Conservation (phyloP, 2,888 invertebrate genomes). For the Apamea anceps region DNA sequence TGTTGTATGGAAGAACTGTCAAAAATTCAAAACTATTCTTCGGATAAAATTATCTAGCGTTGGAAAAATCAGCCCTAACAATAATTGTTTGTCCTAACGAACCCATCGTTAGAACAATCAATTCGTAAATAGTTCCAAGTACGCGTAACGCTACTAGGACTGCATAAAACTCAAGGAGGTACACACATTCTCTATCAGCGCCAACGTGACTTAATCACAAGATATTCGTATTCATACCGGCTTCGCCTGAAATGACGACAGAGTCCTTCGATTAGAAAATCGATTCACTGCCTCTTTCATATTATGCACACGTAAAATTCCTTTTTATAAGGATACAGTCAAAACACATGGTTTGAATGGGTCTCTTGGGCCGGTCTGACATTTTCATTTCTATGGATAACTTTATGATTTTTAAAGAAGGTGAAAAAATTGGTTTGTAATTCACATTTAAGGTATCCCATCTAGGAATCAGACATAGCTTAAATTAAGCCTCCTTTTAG, state of each 20-base stretch:
- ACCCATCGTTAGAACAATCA: not conserved
- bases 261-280: constrained; percentile 65
- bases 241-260: constrained; percentile 61
- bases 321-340: constrained; percentile 55
- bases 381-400: constrained; percentile 35
- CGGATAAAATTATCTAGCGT: too few relatives aligned
- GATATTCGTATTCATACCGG: constrained; percentile 67
- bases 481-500: not conserved
- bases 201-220: constrained; percentile 50
- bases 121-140: too few relatives aligned
- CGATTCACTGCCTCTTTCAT: constrained; percentile 63
- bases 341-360: constrained; percentile 52
- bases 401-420: constrained; percentile 18
- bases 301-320: constrained; percentile 62
- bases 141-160: not conserved
- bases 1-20: too few relatives aligned
- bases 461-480: not conserved
- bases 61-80: too few relatives aligned
- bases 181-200: constrained; percentile 54
- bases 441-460: not conserved
- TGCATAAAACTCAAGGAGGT: constrained; percentile 44
- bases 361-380: constrained; percentile 13
- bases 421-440: not conserved
- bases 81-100: too few relatives aligned
- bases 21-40: too few relatives aligned